A percentile compares a stretch with the other conserved stretches of the same genome.
phyloP scores from a whole-genome alignment of 2,797 vertebrate species.

The Rhadinocentrus ornatus region DNA sequence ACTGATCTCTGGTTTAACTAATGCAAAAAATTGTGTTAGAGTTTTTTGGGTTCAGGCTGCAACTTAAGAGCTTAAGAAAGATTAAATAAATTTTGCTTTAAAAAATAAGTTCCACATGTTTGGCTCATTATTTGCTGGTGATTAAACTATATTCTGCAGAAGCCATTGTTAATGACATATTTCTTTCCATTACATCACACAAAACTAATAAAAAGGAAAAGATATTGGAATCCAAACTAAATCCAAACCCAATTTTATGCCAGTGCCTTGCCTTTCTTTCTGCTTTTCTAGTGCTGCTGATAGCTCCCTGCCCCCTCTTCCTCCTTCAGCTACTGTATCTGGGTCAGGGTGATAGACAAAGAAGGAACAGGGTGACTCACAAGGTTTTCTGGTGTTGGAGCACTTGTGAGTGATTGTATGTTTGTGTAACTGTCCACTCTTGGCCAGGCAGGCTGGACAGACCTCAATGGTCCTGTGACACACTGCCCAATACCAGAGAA shows the following conservation, averaged over 20 bases:
- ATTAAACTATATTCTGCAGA: background rate
- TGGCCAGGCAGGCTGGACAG: constrained; percentile 13
- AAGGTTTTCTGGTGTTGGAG: constrained; percentile 38
- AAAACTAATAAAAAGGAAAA: background rate
- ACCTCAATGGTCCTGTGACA: constrained; percentile 31
- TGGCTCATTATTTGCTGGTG: background rate
- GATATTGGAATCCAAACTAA: background rate
- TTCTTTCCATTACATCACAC: background rate
- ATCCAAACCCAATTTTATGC: constrained; percentile 6
- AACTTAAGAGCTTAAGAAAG: background rate
- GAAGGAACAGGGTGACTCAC: constrained; percentile 41
- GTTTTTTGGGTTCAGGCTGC: background rate
- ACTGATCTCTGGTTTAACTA: background rate
- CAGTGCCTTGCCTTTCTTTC: constrained; percentile 3
- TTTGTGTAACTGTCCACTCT: constrained; percentile 12
- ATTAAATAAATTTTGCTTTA: background rate
- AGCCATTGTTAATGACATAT: background rate
- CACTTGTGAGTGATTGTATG: constrained; percentile 9
- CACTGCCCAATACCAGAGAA: background rate
- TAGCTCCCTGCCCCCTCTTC: constrained; percentile 12
- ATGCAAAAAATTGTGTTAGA: background rate
- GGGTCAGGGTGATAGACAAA: constrained; percentile 62
- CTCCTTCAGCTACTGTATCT: constrained; percentile 54
- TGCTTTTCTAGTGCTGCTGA: constrained; percentile 35
- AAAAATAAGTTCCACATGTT: background rate